Base-by-base conservation (phyloP, 2,888 invertebrate genomes). In the Rugalucina vietnamica region DNA sequence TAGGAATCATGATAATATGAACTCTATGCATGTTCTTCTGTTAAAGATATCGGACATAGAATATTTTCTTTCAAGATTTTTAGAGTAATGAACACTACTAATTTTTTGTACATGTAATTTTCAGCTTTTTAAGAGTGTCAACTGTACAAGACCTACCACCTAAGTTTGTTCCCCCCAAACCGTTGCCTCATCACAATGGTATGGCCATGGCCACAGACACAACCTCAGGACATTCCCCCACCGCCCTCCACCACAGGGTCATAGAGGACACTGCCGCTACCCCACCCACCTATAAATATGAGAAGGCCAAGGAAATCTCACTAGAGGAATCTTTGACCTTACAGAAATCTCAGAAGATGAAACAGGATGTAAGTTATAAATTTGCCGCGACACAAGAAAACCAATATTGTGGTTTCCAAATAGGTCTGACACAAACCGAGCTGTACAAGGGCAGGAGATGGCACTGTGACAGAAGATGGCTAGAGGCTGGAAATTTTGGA, bases 251-350 rank as follows among this genome's bases (percentile, higher is more conserved):
- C n/a, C 10, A 54, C 4, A 27, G 34, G 34, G 50, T 69, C 27
- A 29, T 39, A 39, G 88, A 88, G 79, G 88, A 88, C 27, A 88
- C 89, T 18, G 86, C 90, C 32, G 87, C 78, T 10, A 60, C 69
- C 0, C 86, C 85, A 24, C 90, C 90, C 24, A 37, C 5, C 18
- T 88, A 90, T 81, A 87, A 78, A 70, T 88, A 76, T 76, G 50
- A 65, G 24, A 65, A 70, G 32, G 78, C 84, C 24, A 85, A 87
- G 71, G 50, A 83, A n/a, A 86, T 91, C 29, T 76, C 85, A 37
- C 39, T 91, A 5, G 81, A 86, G 12, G 89, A 90, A 54, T 88
- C 90, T 12, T 57, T 90, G 24, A 37, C 77, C n/a, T 72, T 90
- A 36, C 86, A 88, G 29, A 70, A 79, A 29, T 1, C 75, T n/a